phyloP scores from a whole-genome alignment of 92 coral and sea anemone species.

The Meandrina meandrites region DNA sequence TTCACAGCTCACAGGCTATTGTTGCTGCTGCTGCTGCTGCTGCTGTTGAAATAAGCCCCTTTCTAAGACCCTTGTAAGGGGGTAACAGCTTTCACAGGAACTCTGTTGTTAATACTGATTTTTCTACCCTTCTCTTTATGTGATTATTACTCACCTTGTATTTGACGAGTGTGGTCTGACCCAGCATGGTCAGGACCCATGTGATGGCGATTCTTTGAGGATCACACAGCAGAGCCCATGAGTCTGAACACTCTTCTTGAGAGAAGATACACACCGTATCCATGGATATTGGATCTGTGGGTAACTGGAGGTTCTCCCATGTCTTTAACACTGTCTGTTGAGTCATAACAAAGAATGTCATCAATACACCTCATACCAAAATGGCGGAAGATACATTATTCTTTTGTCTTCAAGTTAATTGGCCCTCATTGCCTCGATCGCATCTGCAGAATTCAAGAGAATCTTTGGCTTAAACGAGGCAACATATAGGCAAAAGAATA shows the following conservation, averaged over 20 bases:
- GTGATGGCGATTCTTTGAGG: constrained; percentile 88
- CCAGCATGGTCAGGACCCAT: constrained; percentile 86
- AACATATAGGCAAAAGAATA: too few relatives aligned
- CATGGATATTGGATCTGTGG: constrained; percentile 87
- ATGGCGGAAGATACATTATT: too few relatives aligned
- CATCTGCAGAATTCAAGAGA: too few relatives aligned
- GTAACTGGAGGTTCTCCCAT: constrained; percentile 77
- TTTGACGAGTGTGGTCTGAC: constrained; percentile 81
- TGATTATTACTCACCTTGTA: constrained; percentile 69
- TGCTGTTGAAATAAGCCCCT: neutral
- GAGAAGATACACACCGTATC: constrained; percentile 89
- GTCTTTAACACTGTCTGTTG: constrained; percentile 77
- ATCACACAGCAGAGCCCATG: constrained; percentile 93
- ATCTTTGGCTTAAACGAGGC: too few relatives aligned
- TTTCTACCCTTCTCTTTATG: neutral
- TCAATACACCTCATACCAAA: too few relatives aligned
- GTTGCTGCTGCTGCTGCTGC: too few relatives aligned
- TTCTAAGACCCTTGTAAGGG: neutral
- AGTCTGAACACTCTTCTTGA: constrained; percentile 85
- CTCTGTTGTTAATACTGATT: neutral
- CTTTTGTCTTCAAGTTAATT: too few relatives aligned
- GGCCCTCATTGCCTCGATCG: too few relatives aligned
- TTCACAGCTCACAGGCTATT: too few relatives aligned
- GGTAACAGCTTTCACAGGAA: neutral
- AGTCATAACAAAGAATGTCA: neutral